Conservation (phyloP, 2,113 vertebrate genomes). For the Mystacornis crossleyi region DNA sequence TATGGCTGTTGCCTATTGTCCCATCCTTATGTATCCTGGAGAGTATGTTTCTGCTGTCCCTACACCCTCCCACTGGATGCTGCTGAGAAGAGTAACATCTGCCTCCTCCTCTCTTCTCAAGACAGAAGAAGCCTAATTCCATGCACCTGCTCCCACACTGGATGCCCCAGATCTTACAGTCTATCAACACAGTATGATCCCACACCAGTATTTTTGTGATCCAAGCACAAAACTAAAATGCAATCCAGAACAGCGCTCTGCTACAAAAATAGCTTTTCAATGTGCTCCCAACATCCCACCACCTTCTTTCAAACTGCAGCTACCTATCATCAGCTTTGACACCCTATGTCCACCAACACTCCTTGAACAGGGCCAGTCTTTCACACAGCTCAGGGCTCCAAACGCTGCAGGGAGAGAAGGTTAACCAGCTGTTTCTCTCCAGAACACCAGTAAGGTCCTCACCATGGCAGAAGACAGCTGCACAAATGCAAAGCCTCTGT, state of each 20-base stretch:
- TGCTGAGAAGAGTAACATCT: background rate
- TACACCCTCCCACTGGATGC: background rate
- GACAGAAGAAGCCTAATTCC: background rate
- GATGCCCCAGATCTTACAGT: background rate
- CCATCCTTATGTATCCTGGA: background rate
- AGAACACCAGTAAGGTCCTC: background rate
- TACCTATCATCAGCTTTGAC: background rate
- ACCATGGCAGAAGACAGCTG: constrained; percentile 97
- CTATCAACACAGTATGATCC: accelerated
- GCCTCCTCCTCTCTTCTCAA: background rate
- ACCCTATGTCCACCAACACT: background rate
- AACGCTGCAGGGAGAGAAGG: background rate
- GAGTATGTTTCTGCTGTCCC: background rate
- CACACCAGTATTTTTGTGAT: background rate
- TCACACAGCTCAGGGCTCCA: background rate
- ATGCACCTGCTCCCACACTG: background rate
- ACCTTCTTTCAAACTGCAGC: background rate
- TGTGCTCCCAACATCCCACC: background rate
- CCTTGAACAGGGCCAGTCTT: background rate
- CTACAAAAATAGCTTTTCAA: background rate
- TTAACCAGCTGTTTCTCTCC: background rate
- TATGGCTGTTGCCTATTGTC: background rate
- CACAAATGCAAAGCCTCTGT: constrained; percentile 96
- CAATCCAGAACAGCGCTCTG: background rate
- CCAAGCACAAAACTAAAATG: background rate